Base-by-base conservation (phyloP, 2,888 invertebrate genomes). In the Autographa pulchrina region DNA sequence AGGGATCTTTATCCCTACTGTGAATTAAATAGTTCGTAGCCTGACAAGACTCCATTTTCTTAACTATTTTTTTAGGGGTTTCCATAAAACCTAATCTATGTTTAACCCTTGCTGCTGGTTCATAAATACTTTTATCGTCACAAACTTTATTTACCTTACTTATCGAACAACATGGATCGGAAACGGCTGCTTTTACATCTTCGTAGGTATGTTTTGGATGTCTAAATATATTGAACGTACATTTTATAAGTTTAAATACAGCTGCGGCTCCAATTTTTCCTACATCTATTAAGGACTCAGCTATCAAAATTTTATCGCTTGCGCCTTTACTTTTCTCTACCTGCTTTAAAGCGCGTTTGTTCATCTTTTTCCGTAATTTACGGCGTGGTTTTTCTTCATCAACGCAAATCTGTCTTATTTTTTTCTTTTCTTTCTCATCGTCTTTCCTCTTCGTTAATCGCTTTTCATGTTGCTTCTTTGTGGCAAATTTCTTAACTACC, bases 261-360 rank as follows among this genome's bases (percentile, higher is more conserved):
- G 35, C 38, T 52, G 43, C 54, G 4, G 8, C 1, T 7, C 67
- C 48, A 2, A 81, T 35, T 56, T 11, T 60, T 20, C 56, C 35
- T 32, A 65, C 9, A 18, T 77, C 78, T 60, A 16, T 1, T 35
- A n/a, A 16, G 14, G 77, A 35, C 9, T 65, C 35, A 0, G 65
- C 18, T 32, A 5, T 41, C 2, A 72, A 31, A 20, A 6, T 25
- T 16, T 0, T 1, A 18, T 20, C 38, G 20, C 67, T 20, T 43
- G 18, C 11, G 1, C 52, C 13, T 41, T 3, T 16, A 11, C 2
- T 56, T 11, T 70, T 18, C 5, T 48, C 11, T 4, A 77, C 67
- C 7, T 77, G 62, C 25, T 60, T 14, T 2, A 31, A 43, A 63
- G 81, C 78, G 8, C 20, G 62, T 65, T 38, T 4, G 67, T 77